A percentile compares a stretch with the other conserved stretches of the same genome.
Conservation (phyloP, 2,888 invertebrate genomes). For the Agrochola lota region DNA sequence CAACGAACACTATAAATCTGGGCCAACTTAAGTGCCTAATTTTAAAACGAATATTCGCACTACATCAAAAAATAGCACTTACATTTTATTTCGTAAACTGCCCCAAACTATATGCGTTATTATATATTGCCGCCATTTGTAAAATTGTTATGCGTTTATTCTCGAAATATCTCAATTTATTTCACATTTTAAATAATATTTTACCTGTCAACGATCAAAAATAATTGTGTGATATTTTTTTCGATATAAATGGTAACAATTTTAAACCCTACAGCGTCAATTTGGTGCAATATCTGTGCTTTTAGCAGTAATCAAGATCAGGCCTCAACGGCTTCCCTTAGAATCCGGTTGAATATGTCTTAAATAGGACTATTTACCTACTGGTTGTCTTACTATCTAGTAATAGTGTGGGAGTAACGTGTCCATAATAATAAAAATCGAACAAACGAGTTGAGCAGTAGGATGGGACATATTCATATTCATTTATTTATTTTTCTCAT, state of each 20-base stretch:
- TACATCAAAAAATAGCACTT: slow-evolving; percentile 2
- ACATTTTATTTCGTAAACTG: not conserved
- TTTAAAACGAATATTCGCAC: slow-evolving; percentile 1
- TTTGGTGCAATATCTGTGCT: not conserved
- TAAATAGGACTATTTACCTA: not conserved
- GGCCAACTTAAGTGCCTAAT: slow-evolving; percentile 7
- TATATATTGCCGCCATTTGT: slow-evolving; percentile 24
- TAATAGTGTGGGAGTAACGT: too few species aligned
- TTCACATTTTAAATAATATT: slow-evolving; percentile 23
- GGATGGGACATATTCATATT: too few species aligned
- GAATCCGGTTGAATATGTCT: not conserved
- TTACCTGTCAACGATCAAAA: slow-evolving; percentile 20
- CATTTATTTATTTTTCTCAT: too few species aligned
- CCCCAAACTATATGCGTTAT: slow-evolving; percentile 1
- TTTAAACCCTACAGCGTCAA: not conserved
- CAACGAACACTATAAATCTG: slow-evolving; percentile 2
- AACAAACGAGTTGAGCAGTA: too few species aligned
- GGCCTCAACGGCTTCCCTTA: not conserved
- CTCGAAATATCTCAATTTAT: slow-evolving; percentile 45
- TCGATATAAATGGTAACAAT: not conserved
- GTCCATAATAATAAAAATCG: too few species aligned
- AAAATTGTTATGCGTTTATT: slow-evolving; percentile 45
- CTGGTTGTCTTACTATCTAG: too few species aligned
- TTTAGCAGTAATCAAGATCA: not conserved
- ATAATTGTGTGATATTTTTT: slow-evolving; percentile 22